These are phyloP conservation scores for Nasonia longicornis DNA, from an alignment of 1,140 invertebrate genomes.

Conservation along the genomic window DNA sequence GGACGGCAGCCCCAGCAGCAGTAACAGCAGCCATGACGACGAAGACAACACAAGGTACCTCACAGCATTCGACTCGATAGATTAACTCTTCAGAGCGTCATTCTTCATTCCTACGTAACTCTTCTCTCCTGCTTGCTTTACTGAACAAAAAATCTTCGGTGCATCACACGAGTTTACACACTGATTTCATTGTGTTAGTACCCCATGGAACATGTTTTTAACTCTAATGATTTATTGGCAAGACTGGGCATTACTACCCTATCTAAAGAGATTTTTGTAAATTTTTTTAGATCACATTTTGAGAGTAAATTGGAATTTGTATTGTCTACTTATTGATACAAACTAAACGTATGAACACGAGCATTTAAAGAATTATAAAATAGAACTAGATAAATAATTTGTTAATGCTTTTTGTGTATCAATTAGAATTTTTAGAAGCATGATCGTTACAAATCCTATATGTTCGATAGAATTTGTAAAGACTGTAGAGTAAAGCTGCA, in stretches of 20 bases:
- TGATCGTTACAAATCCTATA: too few relatives aligned
- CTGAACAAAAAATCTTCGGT: slow-evolving; percentile 21
- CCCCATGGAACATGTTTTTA: background rate
- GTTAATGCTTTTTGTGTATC: too few relatives aligned
- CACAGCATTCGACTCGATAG: slow-evolving; percentile 32
- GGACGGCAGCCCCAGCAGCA: slow-evolving; percentile 65
- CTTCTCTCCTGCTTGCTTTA: slow-evolving; percentile 28
- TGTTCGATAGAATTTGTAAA: too few relatives aligned
- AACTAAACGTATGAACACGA: too few relatives aligned
- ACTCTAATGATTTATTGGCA: slow-evolving; percentile 1
- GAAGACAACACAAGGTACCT: slow-evolving; percentile 66
- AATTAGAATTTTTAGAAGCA: background rate
- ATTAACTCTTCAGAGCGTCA: slow-evolving; percentile 25
- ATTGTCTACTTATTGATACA: too few relatives aligned
- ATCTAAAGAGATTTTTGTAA: background rate
- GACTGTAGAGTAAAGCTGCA: too few relatives aligned
- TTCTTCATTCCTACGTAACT: slow-evolving; percentile 11
- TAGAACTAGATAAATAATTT: background rate
- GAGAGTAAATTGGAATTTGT: background rate
- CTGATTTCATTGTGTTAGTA: slow-evolving; percentile 11
- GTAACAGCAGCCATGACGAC: slow-evolving; percentile 63
- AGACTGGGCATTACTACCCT: slow-evolving; percentile 17
- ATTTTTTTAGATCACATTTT: background rate
- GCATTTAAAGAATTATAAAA: too few relatives aligned
- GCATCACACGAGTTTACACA: slow-evolving; percentile 13